Conservation (phyloP, 2,113 vertebrate species). For the Seriola quinqueradiata region DNA sequence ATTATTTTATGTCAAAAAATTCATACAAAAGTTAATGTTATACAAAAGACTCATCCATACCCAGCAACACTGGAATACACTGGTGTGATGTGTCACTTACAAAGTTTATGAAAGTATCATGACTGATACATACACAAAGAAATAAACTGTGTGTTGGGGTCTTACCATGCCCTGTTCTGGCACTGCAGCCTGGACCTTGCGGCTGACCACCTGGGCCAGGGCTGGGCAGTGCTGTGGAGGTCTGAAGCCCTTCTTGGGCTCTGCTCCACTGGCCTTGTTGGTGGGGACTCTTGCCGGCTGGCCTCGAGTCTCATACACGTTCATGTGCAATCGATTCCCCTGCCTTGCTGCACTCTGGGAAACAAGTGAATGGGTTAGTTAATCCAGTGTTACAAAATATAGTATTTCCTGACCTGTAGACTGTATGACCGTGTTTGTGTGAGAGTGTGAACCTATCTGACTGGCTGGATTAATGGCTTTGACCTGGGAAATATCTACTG, state of each 20-base stretch:
- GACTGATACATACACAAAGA: too few species aligned
- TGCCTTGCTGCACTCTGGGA: constrained; percentile 80
- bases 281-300: constrained; percentile 64
- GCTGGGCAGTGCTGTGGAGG: constrained; percentile 83
- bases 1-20: too few species aligned
- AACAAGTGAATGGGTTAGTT: neutral
- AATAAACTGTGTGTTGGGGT: neutral
- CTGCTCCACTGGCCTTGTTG: constrained; percentile 71
- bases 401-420: too few species aligned
- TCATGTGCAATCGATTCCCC: constrained; percentile 84
- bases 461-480: too few species aligned
- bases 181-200: constrained; percentile 82
- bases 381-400: neutral
- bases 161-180: constrained; percentile 83
- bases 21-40: too few species aligned
- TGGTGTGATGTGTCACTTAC: too few species aligned
- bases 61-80: too few species aligned
- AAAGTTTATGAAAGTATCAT: too few species aligned
- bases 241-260: constrained; percentile 83
- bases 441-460: too few species aligned
- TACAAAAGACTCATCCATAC: too few species aligned
- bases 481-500: too few species aligned
- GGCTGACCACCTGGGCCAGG: constrained; percentile 82
- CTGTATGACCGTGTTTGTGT: too few species aligned
- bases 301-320: constrained; percentile 83